A percentile compares a stretch with the other conserved stretches of the same genome.
phyloP scores from a whole-genome alignment of 1,140 invertebrate species.

The honey bee (Apis mellifera) region Amel_HAv3.1 CM009946.2:2644501-2645000 shows the following conservation, averaged over 20 bases:
- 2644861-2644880: constrained; percentile 15
- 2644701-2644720: too few species aligned
- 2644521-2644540: background rate
- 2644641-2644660: background rate
- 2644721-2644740: background rate
- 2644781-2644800: background rate
- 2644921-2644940: background rate
- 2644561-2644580: background rate
- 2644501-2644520: too few species aligned
- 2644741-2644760: background rate
- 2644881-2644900: background rate
- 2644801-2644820: background rate
- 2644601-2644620: constrained; percentile 9
- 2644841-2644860: constrained; percentile 12
- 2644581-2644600: background rate
- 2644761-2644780: background rate
- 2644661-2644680: background rate
- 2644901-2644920: constrained; percentile 2
- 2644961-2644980: background rate
- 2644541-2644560: background rate
- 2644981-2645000: background rate
- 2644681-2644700: background rate
- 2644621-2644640: background rate
- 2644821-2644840: constrained; percentile 6
- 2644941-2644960: background rate